phyloP scores from a whole-genome alignment of 2,888 invertebrate genomes.

The Leucoptera coffeella region DNA sequence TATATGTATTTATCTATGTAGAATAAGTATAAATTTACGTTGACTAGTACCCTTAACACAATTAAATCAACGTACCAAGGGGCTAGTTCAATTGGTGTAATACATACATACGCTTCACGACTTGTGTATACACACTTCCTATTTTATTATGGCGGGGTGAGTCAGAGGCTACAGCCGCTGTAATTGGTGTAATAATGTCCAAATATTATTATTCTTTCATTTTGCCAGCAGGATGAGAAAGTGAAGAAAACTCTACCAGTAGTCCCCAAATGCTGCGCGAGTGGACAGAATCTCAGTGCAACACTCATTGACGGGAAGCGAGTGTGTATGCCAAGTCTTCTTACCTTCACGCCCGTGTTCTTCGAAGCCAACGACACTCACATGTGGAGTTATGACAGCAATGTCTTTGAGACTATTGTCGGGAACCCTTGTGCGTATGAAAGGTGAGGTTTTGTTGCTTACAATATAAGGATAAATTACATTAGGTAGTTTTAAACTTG shows the following conservation, averaged over 20 bases:
- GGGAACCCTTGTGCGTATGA: constrained; percentile 51
- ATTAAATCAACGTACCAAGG: too few species aligned
- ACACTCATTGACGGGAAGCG: constrained; percentile 22
- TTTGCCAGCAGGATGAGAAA: constrained; percentile 29
- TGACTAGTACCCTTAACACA: too few species aligned
- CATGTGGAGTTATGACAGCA: constrained; percentile 32
- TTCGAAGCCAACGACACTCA: constrained; percentile 44
- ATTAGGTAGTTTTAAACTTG: neutral
- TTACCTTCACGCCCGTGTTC: constrained; percentile 48
- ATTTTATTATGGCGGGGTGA: too few species aligned
- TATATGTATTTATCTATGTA: too few species aligned
- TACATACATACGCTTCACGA: too few species aligned
- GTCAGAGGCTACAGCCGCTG: too few species aligned
- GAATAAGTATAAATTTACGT: too few species aligned
- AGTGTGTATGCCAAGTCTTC: constrained; percentile 20
- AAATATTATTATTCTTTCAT: too few species aligned
- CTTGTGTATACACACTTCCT: too few species aligned
- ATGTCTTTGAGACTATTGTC: constrained; percentile 47
- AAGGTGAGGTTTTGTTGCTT: constrained; percentile 31
- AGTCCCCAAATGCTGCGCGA: constrained; percentile 48
- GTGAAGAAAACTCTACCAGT: constrained; percentile 30
- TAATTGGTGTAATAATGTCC: too few species aligned
- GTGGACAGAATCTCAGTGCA: constrained; percentile 35
- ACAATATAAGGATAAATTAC: neutral
- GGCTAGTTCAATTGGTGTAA: too few species aligned